These are phyloP conservation scores for Drosophila cognata DNA, from an alignment of 2,888 invertebrate species.

Conservation along the genomic window DNA sequence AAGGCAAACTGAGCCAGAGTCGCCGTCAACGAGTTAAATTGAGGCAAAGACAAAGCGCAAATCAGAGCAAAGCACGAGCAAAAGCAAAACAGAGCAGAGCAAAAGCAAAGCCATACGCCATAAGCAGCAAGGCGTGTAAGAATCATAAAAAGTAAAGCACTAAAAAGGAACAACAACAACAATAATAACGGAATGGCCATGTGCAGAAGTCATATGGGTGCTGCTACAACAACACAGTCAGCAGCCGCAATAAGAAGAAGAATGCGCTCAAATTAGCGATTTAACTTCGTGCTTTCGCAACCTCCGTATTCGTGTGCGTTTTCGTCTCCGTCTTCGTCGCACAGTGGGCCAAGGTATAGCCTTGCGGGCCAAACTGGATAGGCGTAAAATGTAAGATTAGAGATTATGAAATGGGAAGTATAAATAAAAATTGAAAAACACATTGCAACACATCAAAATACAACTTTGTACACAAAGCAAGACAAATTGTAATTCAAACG, in stretches of 20 bases:
- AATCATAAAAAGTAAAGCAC: constrained; percentile 58
- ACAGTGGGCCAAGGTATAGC: constrained; percentile 65
- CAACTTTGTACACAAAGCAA: constrained; percentile 16
- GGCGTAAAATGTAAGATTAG: constrained; percentile 22
- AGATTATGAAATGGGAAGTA: constrained; percentile 49
- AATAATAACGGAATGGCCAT: constrained; percentile 33
- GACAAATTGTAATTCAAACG: constrained; percentile 50
- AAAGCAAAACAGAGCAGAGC: constrained; percentile 36
- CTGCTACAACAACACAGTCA: constrained; percentile 18
- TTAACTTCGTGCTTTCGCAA: constrained; percentile 49
- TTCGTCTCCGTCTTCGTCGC: constrained; percentile 11
- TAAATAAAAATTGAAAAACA: background rate
- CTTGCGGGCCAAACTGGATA: constrained; percentile 37
- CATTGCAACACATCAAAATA: constrained; percentile 16
- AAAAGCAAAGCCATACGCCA: constrained; percentile 44
- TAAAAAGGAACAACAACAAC: constrained; percentile 23
- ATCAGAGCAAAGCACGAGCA: constrained; percentile 31
- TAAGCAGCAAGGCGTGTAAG: constrained; percentile 71
- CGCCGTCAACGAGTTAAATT: constrained; percentile 29
- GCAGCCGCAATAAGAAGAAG: constrained; percentile 10
- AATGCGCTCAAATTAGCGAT: constrained; percentile 49
- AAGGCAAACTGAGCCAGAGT: constrained; percentile 42
- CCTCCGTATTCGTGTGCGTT: constrained; percentile 11
- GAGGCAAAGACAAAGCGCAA: constrained; percentile 34
- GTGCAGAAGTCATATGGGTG: constrained; percentile 58